A percentile compares a stretch with the other conserved stretches of the same genome.
phyloP scores from a whole-genome alignment of 2,888 invertebrate species.

The Dryadula phaetusa region DNA sequence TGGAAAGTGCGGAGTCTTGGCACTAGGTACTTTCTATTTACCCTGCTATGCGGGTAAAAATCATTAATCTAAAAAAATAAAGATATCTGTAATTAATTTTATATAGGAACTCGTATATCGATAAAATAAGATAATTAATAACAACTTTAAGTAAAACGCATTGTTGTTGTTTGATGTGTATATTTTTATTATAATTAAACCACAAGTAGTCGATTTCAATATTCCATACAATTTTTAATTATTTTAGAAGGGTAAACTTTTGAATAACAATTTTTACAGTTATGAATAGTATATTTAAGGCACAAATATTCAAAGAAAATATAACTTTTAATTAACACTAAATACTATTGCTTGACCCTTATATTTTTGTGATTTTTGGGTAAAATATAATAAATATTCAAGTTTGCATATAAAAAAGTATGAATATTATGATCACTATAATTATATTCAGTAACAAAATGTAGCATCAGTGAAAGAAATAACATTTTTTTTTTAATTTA shows the following conservation, averaged over 20 bases:
- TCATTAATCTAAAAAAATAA: too few relatives aligned
- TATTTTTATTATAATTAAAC: constrained; percentile 3
- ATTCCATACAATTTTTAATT: not conserved
- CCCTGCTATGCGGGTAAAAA: too few relatives aligned
- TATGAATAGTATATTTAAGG: constrained; percentile 11
- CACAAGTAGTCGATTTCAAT: not conserved
- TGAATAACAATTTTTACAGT: constrained; percentile 1
- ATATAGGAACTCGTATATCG: not conserved
- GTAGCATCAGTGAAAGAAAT: not conserved
- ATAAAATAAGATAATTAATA: not conserved
- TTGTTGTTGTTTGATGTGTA: constrained; percentile 11
- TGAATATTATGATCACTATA: not conserved
- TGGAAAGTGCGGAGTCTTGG: too few relatives aligned
- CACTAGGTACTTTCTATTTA: too few relatives aligned
- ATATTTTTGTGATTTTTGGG: not conserved
- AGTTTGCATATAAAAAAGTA: not conserved
- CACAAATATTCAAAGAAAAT: not conserved
- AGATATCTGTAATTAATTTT: not conserved
- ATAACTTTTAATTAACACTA: not conserved
- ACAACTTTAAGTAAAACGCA: not conserved
- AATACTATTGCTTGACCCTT: constrained; percentile 13
- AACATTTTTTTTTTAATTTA: not conserved
- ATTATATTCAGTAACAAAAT: not conserved
- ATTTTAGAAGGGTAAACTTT: not conserved
- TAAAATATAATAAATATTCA: not conserved